A percentile compares a stretch with the other conserved stretches of the same genome.
These are phyloP conservation scores for Tetraodon nigroviridis DNA, from an alignment of 2,113 vertebrate species.

Conservation along the genomic window DNA sequence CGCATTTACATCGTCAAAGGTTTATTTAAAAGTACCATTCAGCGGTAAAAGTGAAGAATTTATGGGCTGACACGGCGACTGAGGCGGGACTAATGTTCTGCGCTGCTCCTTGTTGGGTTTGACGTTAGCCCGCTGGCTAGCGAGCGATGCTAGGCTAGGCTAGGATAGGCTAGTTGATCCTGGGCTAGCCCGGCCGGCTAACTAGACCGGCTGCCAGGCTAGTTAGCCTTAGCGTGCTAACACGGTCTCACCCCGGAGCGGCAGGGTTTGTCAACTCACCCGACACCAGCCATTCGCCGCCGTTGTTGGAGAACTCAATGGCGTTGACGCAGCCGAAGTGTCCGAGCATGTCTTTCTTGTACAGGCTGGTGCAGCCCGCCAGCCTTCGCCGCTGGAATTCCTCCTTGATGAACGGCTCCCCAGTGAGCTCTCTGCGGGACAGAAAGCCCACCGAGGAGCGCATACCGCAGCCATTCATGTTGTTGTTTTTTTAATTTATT, in stretches of 20 bases:
- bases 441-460: slow-evolving; percentile 93
- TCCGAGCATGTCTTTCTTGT: slow-evolving; percentile 92
- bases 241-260: slow-evolving; percentile 12
- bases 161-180: too few relatives aligned
- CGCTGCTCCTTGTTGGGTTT: slow-evolving; percentile 5
- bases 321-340: slow-evolving; percentile 99
- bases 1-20: background rate
- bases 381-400: slow-evolving; percentile 92
- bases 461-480: slow-evolving; percentile 85
- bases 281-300: slow-evolving; percentile 96
- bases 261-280: slow-evolving; percentile 75
- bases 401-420: slow-evolving; percentile 89
- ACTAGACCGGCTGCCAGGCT: slow-evolving; percentile 31
- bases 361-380: slow-evolving; percentile 91
- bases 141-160: slow-evolving; percentile 28
- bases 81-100: slow-evolving; percentile 9
- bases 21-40: background rate
- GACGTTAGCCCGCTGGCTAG: slow-evolving; percentile 24
- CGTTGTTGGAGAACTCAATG: slow-evolving; percentile 98
- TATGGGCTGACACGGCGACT: slow-evolving; percentile 17
- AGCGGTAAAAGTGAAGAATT: background rate
- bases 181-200: slow-evolving; percentile 16
- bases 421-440: slow-evolving; percentile 86
- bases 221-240: slow-evolving; percentile 58
- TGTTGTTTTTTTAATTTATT: slow-evolving; percentile 83